Evolutionary conservation across 2,113 vertebrate species (phyloP).

Genomic region (Sinocyclocheilus anshuiensis): DNA sequence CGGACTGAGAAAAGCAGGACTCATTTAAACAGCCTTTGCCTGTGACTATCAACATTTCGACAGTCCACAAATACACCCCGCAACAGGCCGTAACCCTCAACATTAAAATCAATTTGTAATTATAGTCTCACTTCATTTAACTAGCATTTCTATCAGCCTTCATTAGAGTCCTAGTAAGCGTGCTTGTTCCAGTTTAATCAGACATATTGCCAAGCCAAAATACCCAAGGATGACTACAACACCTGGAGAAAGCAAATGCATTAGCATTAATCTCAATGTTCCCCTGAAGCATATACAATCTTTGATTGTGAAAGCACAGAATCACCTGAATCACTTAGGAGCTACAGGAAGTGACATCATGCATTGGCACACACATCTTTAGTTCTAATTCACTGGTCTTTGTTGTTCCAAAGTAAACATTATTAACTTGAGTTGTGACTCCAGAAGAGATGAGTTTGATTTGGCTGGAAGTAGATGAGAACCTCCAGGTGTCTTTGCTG

Average conservation of each 20-base stretch:
- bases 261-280: not conserved
- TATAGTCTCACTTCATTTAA: conserved; percentile 53
- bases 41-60: not conserved
- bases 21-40: not conserved
- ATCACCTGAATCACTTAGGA: not conserved
- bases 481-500: conserved; percentile 28
- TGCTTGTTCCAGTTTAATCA: conserved; percentile 39
- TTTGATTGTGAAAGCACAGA: too few species aligned
- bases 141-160: conserved; percentile 52
- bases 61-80: not conserved
- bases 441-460: conserved; percentile 19
- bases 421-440: conserved; percentile 26
- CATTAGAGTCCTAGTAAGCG: conserved; percentile 51
- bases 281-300: too few species aligned
- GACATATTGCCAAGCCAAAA: not conserved
- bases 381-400: not conserved
- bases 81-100: conserved; percentile 34
- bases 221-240: not conserved
- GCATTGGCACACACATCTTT: not conserved
- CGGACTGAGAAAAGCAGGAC: not conserved
- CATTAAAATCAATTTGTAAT: conserved; percentile 60
- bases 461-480: conserved; percentile 28
- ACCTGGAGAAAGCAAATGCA: not conserved
- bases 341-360: not conserved
- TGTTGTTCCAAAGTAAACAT: conserved; percentile 2